Conservation (phyloP, 2,888 invertebrate species). For the Pteria penguin region DNA sequence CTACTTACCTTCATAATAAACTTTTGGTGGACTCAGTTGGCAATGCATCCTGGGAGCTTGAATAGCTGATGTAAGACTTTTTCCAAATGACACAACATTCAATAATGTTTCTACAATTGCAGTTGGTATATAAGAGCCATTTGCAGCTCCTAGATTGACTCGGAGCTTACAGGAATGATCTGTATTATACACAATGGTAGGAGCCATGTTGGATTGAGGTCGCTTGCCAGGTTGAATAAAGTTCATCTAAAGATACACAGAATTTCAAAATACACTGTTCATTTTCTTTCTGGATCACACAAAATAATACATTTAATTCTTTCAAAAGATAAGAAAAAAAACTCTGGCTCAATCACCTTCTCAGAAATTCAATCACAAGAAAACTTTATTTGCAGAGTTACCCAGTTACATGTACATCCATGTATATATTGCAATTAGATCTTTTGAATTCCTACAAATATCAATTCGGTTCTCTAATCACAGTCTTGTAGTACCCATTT, state of each 20-base stretch:
- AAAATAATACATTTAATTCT: too few species aligned
- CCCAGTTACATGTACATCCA: too few species aligned
- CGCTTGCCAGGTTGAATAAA: constrained; percentile 62
- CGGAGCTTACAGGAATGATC: constrained; percentile 72
- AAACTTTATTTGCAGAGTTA: too few species aligned
- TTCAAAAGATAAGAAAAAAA: too few species aligned
- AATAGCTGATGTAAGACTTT: constrained; percentile 58
- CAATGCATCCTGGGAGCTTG: constrained; percentile 64
- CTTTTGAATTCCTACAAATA: too few species aligned
- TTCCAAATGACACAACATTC: constrained; percentile 64
- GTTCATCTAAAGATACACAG: constrained; percentile 35
- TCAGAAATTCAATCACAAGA: too few species aligned
- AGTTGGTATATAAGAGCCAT: constrained; percentile 68
- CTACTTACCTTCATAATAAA: constrained; percentile 63
- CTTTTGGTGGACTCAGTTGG: constrained; percentile 57
- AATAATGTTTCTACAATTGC: constrained; percentile 67
- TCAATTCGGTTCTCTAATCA: too few species aligned
- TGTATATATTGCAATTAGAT: too few species aligned
- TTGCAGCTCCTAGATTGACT: constrained; percentile 71
- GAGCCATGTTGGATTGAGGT: constrained; percentile 72
- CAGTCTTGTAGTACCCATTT: too few species aligned
- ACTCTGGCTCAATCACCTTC: too few species aligned
- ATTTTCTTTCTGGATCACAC: too few species aligned
- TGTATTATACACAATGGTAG: constrained; percentile 70
- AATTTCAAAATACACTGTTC: background rate